Evolutionary conservation across 2,113 vertebrate species (phyloP).

Genomic region (Pagrus major): DNA sequence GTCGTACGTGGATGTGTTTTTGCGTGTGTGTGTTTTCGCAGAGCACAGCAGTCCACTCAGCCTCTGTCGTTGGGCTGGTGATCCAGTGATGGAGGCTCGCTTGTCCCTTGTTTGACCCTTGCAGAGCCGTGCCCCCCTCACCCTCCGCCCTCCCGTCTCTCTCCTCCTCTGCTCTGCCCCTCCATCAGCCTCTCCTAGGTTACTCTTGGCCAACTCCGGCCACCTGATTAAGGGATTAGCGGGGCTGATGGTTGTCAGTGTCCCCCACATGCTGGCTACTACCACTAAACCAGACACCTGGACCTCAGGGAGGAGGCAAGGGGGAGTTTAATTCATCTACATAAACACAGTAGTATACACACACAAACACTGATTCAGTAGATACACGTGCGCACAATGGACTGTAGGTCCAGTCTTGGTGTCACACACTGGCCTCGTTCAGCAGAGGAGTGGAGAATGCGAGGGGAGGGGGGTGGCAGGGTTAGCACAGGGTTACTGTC

Average conservation of each 20-base stretch:
- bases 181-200: conserved; percentile 72
- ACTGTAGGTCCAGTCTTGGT: conserved; percentile 50
- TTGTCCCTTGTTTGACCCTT: conserved; percentile 85
- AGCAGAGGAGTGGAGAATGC: conserved; percentile 53
- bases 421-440: conserved; percentile 51
- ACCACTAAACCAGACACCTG: conserved; percentile 76
- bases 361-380: conserved; percentile 16
- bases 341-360: conserved; percentile 35
- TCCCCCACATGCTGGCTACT: conserved; percentile 66
- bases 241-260: conserved; percentile 80
- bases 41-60: conserved; percentile 40
- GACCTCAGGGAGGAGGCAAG: conserved; percentile 47
- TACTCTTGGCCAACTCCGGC: conserved; percentile 74
- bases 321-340: conserved; percentile 37
- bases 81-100: conserved; percentile 69
- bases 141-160: conserved; percentile 36
- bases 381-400: conserved; percentile 38
- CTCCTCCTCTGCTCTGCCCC: conserved; percentile 53
- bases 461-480: conserved; percentile 41
- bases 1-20: conserved; percentile 3
- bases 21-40: conserved; percentile 38
- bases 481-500: conserved; percentile 65
- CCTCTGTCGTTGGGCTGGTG: conserved; percentile 58
- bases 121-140: conserved; percentile 56
- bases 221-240: conserved; percentile 86